A percentile compares a stretch with the other conserved stretches of the same genome.
These are phyloP conservation scores for Taenioides sp. DNA, from an alignment of 2,797 vertebrate genomes.

Conservation along the genomic window DNA sequence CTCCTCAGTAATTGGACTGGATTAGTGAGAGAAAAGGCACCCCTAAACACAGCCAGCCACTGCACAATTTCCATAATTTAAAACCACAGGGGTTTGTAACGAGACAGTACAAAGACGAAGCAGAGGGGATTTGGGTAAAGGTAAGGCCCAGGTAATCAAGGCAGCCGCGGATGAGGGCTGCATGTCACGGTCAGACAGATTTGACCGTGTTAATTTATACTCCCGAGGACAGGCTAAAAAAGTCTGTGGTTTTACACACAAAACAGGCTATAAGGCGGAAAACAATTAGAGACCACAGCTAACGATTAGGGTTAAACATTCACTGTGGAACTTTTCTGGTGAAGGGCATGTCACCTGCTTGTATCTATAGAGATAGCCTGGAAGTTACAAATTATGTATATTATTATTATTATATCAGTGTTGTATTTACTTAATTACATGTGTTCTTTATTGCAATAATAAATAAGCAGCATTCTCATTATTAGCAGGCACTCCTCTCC, in stretches of 20 bases:
- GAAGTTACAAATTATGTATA: background rate
- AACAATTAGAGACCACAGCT: slow-evolving; percentile 3
- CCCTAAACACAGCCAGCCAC: slow-evolving; percentile 43
- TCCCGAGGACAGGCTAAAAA: slow-evolving; percentile 8
- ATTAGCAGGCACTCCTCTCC: background rate
- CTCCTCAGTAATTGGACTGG: slow-evolving; percentile 63
- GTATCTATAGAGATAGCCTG: too few species aligned
- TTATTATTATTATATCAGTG: background rate
- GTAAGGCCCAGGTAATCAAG: slow-evolving; percentile 34
- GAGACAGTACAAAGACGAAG: slow-evolving; percentile 34
- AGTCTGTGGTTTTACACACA: background rate
- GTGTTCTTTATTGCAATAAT: background rate
- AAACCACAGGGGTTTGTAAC: slow-evolving; percentile 47
- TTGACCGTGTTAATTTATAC: slow-evolving; percentile 26
- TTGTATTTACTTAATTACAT: background rate
- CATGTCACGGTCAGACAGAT: slow-evolving; percentile 15
- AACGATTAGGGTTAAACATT: background rate
- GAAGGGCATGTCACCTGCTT: background rate
- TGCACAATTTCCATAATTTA: slow-evolving; percentile 60
- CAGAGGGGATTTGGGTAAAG: slow-evolving; percentile 25
- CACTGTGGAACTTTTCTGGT: background rate
- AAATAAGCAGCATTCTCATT: background rate
- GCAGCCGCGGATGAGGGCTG: slow-evolving; percentile 12
- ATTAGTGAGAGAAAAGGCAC: slow-evolving; percentile 61
- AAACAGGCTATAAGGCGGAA: background rate